Evolutionary conservation across 2,113 vertebrate genomes (phyloP).

Genomic region (Semicossyphus pulcher): DNA sequence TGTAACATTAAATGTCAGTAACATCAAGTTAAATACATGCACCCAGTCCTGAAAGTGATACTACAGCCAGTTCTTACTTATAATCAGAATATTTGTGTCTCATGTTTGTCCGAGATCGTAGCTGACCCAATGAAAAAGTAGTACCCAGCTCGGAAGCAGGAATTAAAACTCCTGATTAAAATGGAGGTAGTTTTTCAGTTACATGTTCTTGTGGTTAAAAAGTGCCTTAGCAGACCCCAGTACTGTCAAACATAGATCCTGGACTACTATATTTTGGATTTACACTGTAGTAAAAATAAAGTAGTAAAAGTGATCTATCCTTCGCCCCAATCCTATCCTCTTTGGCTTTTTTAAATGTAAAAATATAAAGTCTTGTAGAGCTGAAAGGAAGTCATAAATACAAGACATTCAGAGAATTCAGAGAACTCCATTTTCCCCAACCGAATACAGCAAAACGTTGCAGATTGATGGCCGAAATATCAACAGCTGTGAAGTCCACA

Average conservation of each 20-base stretch:
- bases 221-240: neutral
- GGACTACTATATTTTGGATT: neutral
- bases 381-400: neutral
- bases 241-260: neutral
- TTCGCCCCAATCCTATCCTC: neutral
- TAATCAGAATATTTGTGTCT: no score
- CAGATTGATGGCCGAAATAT: neutral
- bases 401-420: neutral
- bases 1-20: neutral
- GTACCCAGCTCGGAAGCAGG: neutral
- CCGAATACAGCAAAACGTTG: neutral
- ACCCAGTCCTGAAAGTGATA: neutral
- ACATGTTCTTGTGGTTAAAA: neutral
- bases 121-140: neutral
- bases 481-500: neutral
- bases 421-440: neutral
- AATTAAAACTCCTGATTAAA: neutral
- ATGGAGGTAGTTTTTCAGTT: neutral
- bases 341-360: neutral
- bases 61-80: neutral
- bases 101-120: no score
- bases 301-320: neutral
- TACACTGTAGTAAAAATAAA: neutral
- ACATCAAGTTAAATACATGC: neutral
- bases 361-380: neutral